phyloP scores from a whole-genome alignment of 2,888 invertebrate species.

The Sipha maydis region DNA sequence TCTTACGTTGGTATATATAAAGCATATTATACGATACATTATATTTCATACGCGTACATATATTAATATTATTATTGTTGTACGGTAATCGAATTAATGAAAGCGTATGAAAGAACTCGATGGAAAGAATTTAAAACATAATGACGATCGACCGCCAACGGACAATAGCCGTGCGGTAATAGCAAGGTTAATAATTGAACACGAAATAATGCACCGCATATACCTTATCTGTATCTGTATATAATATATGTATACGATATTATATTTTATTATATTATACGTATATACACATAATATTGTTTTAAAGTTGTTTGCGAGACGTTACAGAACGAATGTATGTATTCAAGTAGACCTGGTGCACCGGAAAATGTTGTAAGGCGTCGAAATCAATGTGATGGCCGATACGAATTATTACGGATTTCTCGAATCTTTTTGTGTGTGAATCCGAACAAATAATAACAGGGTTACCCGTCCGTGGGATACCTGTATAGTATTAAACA shows the following conservation, averaged over 20 bases:
- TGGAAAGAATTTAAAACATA: neutral
- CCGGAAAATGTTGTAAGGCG: neutral
- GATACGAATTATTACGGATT: conserved; percentile 7
- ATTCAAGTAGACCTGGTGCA: neutral
- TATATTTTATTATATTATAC: neutral
- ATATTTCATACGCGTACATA: neutral
- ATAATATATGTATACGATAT: neutral
- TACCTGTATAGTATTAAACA: neutral
- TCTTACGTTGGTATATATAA: neutral
- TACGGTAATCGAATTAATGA: neutral
- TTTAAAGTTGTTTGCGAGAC: neutral
- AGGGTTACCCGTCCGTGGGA: neutral
- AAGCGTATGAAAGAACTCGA: neutral
- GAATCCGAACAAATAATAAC: neutral
- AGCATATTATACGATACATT: neutral
- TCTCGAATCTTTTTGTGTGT: neutral
- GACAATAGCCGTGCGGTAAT: neutral
- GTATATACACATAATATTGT: neutral
- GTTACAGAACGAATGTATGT: neutral
- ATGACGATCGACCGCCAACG: neutral
- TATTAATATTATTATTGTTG: neutral
- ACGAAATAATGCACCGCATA: neutral
- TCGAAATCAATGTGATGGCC: neutral
- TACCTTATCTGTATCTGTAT: neutral
- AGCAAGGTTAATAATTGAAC: neutral